Evolutionary conservation across 2,888 invertebrate genomes (phyloP), one percentile per base, ranked within the genome.

Genomic region (Ornithoptera priamus): DNA sequence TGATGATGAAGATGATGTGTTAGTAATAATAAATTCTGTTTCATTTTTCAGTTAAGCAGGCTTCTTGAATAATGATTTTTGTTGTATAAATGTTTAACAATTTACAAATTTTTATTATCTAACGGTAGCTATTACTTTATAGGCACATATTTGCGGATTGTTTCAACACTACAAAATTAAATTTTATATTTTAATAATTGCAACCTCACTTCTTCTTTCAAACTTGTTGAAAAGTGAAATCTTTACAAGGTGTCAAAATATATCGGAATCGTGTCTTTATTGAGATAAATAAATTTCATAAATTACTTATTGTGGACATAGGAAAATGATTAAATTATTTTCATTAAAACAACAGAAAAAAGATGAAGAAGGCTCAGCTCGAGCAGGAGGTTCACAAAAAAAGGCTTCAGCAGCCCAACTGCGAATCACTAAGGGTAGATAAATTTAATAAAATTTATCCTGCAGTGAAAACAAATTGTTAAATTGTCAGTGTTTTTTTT

Each of bases 261-360:
- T 85, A 86, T 88, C 83, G 85, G 90, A 85, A 86, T 87, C 83
- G 85, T 85, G 84, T 83, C 84, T 83, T 22, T 58, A 58, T 58
- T 64, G 62, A 63, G 62, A 82, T 83, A 84, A 85, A 87, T 87
- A 74, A 76, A 77, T 89, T 88, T 81, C 84, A 85, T 77, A 75
- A 86, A 85, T 83, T 85, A 86, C 85, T 81, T 85, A 88, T 86
- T 86, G 87, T 70, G 66, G 70, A 42, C 59, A 84, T 89, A 92
- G 87, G 88, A 92, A 86, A 88, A 99, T 99, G 99, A 98, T 99
- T 90, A 99, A 98, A 95, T 94, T 99, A 93, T 99, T 99, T 94
- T 98, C 99, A 78, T 93, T 99, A 86, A 99, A 99, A 94, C 98
- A 99, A 94, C 98, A 99, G 93, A 98, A 98, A 94, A 99, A 99